These are phyloP conservation scores for Chaitophorus viminalis DNA, from an alignment of 2,888 invertebrate genomes.

Conservation along the genomic window DNA sequence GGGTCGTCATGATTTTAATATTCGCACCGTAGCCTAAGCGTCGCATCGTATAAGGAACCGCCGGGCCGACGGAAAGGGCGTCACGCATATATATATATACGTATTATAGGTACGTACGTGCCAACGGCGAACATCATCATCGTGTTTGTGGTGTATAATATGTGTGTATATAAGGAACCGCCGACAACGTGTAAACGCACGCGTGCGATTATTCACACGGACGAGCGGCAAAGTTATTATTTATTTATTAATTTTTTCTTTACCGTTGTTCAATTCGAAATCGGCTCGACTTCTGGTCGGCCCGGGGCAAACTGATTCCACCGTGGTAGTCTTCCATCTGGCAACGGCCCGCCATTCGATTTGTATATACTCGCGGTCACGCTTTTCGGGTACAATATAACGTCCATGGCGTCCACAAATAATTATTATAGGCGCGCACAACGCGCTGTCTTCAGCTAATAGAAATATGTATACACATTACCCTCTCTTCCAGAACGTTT, in stretches of 20 bases:
- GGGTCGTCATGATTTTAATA: background rate
- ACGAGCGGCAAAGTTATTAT: background rate
- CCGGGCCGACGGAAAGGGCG: background rate
- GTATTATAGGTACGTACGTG: too few relatives aligned
- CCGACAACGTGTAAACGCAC: background rate
- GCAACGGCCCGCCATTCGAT: too few relatives aligned
- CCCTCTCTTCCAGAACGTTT: background rate
- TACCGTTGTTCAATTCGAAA: background rate
- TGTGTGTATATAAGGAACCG: constrained; percentile 14
- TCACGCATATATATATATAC: too few relatives aligned
- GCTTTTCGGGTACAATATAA: too few relatives aligned
- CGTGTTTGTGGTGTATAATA: too few relatives aligned
- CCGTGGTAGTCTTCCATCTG: too few relatives aligned
- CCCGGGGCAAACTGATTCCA: too few relatives aligned
- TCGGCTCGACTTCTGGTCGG: background rate
- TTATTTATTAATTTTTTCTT: background rate
- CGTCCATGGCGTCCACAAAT: too few relatives aligned
- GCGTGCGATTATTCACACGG: background rate
- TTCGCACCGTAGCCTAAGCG: background rate
- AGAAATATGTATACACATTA: too few relatives aligned
- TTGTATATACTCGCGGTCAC: too few relatives aligned
- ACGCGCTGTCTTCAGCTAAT: too few relatives aligned
- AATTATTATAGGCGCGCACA: too few relatives aligned
- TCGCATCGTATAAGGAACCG: background rate
- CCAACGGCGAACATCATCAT: background rate